Base-by-base conservation (phyloP, 2,797 vertebrate species). In the Atherinosoma microstoma region DNA sequence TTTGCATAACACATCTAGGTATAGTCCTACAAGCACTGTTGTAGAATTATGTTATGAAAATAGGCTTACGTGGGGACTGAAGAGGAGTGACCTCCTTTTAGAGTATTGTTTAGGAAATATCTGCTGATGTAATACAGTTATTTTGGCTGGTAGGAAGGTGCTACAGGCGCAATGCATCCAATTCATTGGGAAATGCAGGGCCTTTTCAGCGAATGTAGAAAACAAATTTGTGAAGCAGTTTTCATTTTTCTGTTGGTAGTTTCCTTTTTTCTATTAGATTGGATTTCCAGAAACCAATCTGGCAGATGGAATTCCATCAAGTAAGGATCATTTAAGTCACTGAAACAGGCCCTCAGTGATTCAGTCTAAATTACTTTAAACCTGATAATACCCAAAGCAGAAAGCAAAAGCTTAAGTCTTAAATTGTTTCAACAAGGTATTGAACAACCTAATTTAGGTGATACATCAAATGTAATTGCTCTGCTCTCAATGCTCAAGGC, bases 401-500 rank as follows among this genome's bases (percentile, higher is more conserved):
- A 83, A 84, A 80, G 81, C 82, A 78, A 87, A 81, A 58, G 84
- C 84, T 87, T 79, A 83, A 88, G 85, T 84, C 88, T 84, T 63
- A 84, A 89, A 88, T 86, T 84, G 84, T 91, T 90, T 88, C 88
- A 90, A 87, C 78, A 84, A 89, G 87, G 84, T 92, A 88, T 85
- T 89, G 84, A 91, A 82, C 73, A 68, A 62, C 66, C 60, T 90
- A 91, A 91, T 88, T 91, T 86, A 89, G 84, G 84, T 76, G 75
- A 91, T 91, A 80, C 75, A 88, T 90, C 88, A 91, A 80, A 89
- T 65, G 64, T 84, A 90, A 92, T 88, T 85, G 87, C 84, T 59
- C 47, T 38, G 3, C 86, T 79, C 66, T 81, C 65, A 13, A 53
- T 53, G 76, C 87, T 87, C 59, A 75, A 70, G 73, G 84, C 83